Base-by-base conservation (phyloP, 2,797 vertebrate genomes). In the Brachyalestes nurse region DNA sequence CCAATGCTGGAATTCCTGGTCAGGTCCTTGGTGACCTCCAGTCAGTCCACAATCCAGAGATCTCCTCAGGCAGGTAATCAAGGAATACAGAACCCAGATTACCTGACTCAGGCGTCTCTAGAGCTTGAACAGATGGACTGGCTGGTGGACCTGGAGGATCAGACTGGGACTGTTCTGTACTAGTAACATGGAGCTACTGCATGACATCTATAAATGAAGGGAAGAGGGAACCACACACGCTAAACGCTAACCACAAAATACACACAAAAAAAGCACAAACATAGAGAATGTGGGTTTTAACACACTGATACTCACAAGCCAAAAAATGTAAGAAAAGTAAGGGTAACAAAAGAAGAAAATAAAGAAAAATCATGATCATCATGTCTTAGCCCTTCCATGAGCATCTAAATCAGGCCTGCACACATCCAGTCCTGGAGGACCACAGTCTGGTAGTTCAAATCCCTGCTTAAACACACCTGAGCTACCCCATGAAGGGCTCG, bases 301-400 rank as follows among this genome's bases (percentile, higher is more conserved):
- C 38, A 42, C 19, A 42, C 6, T 4, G 38, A 66, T 66, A 66
- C 38, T 45, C 64, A 66, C 64, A 66, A 42, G 38, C 64, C 17
- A 66, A 66, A 40, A 64, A 34, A 66, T 0, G 64, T 45, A 66
- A n/a, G 64, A 66, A 66, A 66, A 16, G 25, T 65, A 65, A 21
- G 40, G 64, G 64, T 38, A 66, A 66, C 64, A 19, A 21, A 66
- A 66, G 64, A 42, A 42, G 38, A 66, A 10, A 38, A 38, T 38
- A 38, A 40, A 65, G 16, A 19, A 21, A 66, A 42, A 21, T 1
- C n/a, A 66, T 42, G 64, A 13, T n/a, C 38, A 45, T 13, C 12
- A 40, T 65, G 19, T 64, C 28, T 61, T 28, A 13, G 58, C 58
- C 23, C 58, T 61, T 10, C 12, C 9, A 23, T 25, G 21, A 60